Evolutionary conservation across 1,140 invertebrate species (phyloP).

Genomic region (Zaprionus inermis): DNA sequence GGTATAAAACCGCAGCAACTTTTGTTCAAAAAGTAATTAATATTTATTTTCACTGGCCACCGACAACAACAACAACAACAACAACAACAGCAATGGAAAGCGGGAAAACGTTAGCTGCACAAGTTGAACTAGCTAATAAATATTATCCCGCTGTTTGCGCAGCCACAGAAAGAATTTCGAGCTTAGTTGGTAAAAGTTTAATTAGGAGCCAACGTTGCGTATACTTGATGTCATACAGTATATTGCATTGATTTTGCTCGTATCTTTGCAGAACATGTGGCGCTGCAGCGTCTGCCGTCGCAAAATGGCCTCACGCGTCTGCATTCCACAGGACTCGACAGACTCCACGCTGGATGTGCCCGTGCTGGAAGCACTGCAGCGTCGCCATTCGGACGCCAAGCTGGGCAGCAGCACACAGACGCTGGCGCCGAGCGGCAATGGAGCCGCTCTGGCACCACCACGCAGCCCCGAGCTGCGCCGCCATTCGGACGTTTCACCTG

Average conservation of each 20-base stretch:
- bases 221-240: conserved; percentile 18
- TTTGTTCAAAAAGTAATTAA: conserved; percentile 79
- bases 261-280: conserved; percentile 88
- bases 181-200: conserved; percentile 61
- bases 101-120: conserved; percentile 23
- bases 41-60: conserved; percentile 67
- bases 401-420: conserved; percentile 86
- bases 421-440: conserved; percentile 84
- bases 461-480: conserved; percentile 90
- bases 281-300: conserved; percentile 92
- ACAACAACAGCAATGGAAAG: conserved; percentile 15
- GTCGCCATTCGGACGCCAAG: conserved; percentile 91
- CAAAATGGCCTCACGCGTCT: conserved; percentile 90
- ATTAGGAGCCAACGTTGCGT: conserved; percentile 46
- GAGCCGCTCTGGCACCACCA: conserved; percentile 88
- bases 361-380: conserved; percentile 89
- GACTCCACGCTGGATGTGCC: conserved; percentile 92
- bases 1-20: conserved; percentile 36
- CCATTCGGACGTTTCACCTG: conserved; percentile 93
- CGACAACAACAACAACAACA: conserved; percentile 17
- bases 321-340: conserved; percentile 89
- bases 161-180: conserved; percentile 53
- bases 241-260: conserved; percentile 51
- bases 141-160: conserved; percentile 40
- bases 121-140: conserved; percentile 57